Conservation (phyloP, 2,113 vertebrate genomes). For the Delphinapterus leucas region DNA sequence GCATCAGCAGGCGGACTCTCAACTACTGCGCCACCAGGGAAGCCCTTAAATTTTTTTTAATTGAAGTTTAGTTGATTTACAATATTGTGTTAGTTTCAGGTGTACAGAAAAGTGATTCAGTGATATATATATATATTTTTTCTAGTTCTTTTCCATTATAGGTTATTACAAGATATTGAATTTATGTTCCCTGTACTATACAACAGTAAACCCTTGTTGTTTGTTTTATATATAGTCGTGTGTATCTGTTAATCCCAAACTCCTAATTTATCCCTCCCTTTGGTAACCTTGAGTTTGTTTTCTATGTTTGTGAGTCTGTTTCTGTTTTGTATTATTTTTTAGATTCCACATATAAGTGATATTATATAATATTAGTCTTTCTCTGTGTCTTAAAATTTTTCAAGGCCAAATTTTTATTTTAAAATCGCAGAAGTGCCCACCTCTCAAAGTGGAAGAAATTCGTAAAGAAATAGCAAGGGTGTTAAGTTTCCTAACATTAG, state of each 20-base stretch:
- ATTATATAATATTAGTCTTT: neutral
- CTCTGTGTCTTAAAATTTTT: neutral
- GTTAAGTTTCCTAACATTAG: neutral
- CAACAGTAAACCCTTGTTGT: neutral
- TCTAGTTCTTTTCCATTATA: neutral
- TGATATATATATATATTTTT: neutral
- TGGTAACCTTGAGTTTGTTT: neutral
- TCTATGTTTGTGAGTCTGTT: neutral
- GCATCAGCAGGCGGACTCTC: too few species aligned
- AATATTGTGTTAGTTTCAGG: neutral
- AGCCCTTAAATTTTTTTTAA: neutral
- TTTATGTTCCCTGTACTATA: neutral
- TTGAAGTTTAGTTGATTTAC: neutral
- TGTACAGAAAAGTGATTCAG: neutral
- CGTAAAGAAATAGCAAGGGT: slow-evolving; percentile 35
- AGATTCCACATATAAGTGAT: neutral
- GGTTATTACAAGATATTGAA: neutral
- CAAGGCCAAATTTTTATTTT: slow-evolving; percentile 27
- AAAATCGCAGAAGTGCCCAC: neutral
- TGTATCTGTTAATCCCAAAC: neutral
- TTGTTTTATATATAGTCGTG: neutral
- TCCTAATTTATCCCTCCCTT: neutral
- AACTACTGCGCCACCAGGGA: too few species aligned
- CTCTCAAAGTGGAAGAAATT: slow-evolving; percentile 11
- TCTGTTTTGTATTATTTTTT: neutral